Percentiles rank a stretch among this genome's conserved stretches.
phyloP scores from a whole-genome alignment of 2,113 vertebrate genomes.

The Gymnogyps californianus region DNA sequence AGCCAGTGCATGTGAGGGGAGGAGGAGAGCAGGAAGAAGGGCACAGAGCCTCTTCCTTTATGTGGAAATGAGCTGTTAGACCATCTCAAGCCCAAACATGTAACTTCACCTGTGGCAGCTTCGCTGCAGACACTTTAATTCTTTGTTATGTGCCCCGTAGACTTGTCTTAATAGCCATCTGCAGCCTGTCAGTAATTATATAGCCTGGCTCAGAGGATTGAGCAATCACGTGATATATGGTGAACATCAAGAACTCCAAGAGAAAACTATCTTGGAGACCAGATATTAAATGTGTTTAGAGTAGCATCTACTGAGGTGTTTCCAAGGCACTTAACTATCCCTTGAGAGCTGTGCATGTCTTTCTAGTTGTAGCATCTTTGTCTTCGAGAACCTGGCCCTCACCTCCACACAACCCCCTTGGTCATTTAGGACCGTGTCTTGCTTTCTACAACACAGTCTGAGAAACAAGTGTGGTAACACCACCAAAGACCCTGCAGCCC shows the following conservation, averaged over 20 bases:
- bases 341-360: neutral
- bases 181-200: neutral
- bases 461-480: neutral
- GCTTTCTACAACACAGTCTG: neutral
- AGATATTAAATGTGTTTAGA: neutral
- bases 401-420: neutral
- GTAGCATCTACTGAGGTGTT: neutral
- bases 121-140: neutral
- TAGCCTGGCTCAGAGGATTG: neutral
- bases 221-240: neutral
- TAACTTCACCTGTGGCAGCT: neutral
- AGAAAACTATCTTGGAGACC: neutral
- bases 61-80: neutral
- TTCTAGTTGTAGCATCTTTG: neutral
- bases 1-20: neutral
- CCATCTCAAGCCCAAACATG: neutral
- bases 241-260: neutral
- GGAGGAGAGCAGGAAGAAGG: neutral
- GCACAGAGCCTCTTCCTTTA: neutral
- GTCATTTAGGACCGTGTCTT: neutral
- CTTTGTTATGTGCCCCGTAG: neutral
- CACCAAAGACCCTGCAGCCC: neutral
- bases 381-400: neutral
- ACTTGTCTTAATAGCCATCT: neutral
- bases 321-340: neutral